Evolutionary conservation across 2,888 invertebrate species (phyloP).

Genomic region (Xanthorhoe spadicearia): DNA sequence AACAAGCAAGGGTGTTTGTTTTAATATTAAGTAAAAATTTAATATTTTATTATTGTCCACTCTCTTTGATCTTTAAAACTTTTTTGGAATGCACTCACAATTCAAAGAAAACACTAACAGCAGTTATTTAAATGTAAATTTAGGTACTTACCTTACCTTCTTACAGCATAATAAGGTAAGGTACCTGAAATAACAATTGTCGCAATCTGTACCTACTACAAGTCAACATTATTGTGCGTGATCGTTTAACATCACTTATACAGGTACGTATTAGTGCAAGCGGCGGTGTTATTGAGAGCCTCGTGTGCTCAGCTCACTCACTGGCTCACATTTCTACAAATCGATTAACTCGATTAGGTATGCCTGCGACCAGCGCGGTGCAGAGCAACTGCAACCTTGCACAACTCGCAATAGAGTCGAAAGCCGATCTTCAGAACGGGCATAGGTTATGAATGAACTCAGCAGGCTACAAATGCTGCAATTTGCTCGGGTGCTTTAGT

Average conservation of each 20-base stretch:
- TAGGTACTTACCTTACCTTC: no score
- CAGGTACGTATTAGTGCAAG: not conserved
- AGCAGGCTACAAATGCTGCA: not conserved
- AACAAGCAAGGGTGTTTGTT: no score
- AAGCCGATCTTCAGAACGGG: not conserved
- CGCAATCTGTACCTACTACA: not conserved
- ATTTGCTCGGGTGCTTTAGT: no score
- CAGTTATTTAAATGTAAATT: not conserved
- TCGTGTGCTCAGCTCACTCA: not conserved
- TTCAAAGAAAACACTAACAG: not conserved
- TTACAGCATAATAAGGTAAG: no score
- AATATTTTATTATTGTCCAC: no score
- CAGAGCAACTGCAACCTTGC: slow-evolving; percentile 1
- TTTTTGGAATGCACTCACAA: no score
- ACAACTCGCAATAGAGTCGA: not conserved
- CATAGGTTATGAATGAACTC: slow-evolving; percentile 3
- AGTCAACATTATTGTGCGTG: not conserved
- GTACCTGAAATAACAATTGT: no score
- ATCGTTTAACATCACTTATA: not conserved
- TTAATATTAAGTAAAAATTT: no score
- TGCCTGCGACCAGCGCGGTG: not conserved
- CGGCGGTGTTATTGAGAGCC: not conserved
- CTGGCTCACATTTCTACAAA: slow-evolving; percentile 10
- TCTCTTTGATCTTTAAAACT: no score
- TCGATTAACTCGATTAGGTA: slow-evolving; percentile 15